These are phyloP conservation scores for Glaucomys volans DNA, from an alignment of 2,113 vertebrate species.

Conservation along the genomic window DNA sequence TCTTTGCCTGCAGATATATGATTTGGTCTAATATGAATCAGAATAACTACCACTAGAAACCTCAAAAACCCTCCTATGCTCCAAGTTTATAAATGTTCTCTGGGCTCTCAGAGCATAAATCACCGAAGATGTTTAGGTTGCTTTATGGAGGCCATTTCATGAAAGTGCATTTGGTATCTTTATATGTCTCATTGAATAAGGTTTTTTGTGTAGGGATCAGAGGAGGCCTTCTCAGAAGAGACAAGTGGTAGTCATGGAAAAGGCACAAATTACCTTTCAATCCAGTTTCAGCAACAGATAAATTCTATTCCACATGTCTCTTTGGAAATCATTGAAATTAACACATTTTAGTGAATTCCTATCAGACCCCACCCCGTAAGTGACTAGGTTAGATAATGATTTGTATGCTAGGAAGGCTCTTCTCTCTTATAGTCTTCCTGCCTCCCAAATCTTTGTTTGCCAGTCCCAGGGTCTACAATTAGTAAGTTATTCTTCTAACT, in stretches of 20 bases:
- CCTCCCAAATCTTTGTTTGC: not conserved
- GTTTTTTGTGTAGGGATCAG: not conserved
- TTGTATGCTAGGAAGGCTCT: not conserved
- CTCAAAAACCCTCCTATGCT: conserved; percentile 2
- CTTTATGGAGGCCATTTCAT: conserved; percentile 64
- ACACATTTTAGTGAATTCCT: not conserved
- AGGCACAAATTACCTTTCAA: conserved; percentile 29
- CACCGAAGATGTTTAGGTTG: conserved; percentile 47
- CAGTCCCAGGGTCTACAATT: not conserved
- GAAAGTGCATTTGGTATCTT: conserved; percentile 40
- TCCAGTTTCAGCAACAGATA: conserved; percentile 33
- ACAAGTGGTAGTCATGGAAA: not conserved
- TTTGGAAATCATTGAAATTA: conserved; percentile 16
- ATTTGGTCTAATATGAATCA: conserved; percentile 26
- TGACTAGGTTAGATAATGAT: not conserved
- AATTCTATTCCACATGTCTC: not conserved
- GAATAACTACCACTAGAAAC: conserved; percentile 44
- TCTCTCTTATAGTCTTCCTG: not conserved
- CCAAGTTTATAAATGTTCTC: conserved; percentile 57
- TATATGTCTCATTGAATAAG: not conserved
- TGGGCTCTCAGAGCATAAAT: conserved; percentile 55
- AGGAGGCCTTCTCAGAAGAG: conserved; percentile 19
- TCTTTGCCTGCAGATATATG: not conserved
- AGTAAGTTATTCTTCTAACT: not conserved
- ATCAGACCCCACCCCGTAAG: not conserved